Evolutionary conservation across 2,113 vertebrate genomes (phyloP), one percentile per base, ranked within the genome.

Genomic region (Amphiprion percula): DNA sequence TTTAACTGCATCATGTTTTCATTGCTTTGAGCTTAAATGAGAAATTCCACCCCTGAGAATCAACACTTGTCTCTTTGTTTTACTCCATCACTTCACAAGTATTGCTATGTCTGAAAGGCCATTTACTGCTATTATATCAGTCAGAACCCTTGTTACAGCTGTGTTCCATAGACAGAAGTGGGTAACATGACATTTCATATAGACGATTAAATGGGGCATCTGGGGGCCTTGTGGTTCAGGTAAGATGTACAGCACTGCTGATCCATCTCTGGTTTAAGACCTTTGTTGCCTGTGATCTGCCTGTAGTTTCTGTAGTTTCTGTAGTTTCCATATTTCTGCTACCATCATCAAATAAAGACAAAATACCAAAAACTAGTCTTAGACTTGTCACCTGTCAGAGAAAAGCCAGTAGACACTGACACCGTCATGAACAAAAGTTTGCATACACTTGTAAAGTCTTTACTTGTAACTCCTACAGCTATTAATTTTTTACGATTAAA

Each of bases 1-100:
- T 46, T 70, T 10, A 16, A 56, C 16, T 71, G n/a, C 30, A 49
- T 46, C 19, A 59, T 50, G n/a, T 60, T 70, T 59, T 70, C 54
- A 49, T 19, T 33, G 14, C 0, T 44, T 44, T 44, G 41, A 14
- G 41, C 11, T 44, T 1, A 14, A 44, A 12, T 44, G 41, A 10
- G 10, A 44, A 44, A 44, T 44, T 14, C 41, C 41, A 44, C 41
- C 41, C 41, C 33, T 33, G 33, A 69, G n/a, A 69, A 58, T 58
- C 24, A 47, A 19, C 44, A 69, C 39, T 23, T 39, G 30, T 69
- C 52, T 30, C 5, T 56, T 69, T n/a, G 39, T 70, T 70, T 19
- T 70, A 28, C 7, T 30, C 28, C 28, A 30, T 30, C 28, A 30
- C 28, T 30, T 30, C 28, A 30, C 28, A 30, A 30, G 28, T 30